These are phyloP conservation scores for Drosophila takahashii DNA, from an alignment of 1,140 invertebrate genomes.

Conservation along the genomic window DNA sequence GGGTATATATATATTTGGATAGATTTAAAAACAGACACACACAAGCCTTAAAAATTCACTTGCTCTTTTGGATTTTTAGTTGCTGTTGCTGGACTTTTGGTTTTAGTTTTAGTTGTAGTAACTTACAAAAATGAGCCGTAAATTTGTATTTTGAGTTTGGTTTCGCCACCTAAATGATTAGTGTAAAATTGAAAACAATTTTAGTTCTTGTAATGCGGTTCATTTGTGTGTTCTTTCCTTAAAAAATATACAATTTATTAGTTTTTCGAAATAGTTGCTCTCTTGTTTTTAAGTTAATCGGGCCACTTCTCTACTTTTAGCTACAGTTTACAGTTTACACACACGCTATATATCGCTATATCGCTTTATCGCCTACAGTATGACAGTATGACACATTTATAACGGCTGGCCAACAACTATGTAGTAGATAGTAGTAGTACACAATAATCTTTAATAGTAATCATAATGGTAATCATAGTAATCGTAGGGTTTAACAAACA, in stretches of 20 bases:
- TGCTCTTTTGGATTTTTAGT: slow-evolving; percentile 30
- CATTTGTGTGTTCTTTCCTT: slow-evolving; percentile 29
- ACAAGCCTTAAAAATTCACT: slow-evolving; percentile 38
- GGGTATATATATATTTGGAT: slow-evolving; percentile 23
- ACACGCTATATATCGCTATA: slow-evolving; percentile 27
- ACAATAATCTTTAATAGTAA: slow-evolving; percentile 48
- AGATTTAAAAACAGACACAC: slow-evolving; percentile 32
- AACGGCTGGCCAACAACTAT: slow-evolving; percentile 47
- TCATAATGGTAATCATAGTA: slow-evolving; percentile 45
- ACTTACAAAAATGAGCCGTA: slow-evolving; percentile 64
- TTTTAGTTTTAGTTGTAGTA: slow-evolving; percentile 34
- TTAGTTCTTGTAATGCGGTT: slow-evolving; percentile 45
- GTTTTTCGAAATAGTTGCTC: slow-evolving; percentile 54
- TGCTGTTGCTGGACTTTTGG: slow-evolving; percentile 8
- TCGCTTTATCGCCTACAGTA: too few species aligned
- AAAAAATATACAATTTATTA: slow-evolving; percentile 64
- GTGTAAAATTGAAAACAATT: slow-evolving; percentile 79
- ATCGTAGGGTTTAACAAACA: slow-evolving; percentile 49
- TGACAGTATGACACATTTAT: slow-evolving; percentile 52
- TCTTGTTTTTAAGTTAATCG: slow-evolving; percentile 23
- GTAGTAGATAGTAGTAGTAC: slow-evolving; percentile 30
- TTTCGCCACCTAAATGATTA: slow-evolving; percentile 43
- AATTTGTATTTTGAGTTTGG: slow-evolving; percentile 38
- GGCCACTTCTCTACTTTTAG: slow-evolving; percentile 39
- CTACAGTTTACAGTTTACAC: slow-evolving; percentile 44